Conservation (phyloP, 2,888 invertebrate species). For the Phyllotreta cruciferae region DNA sequence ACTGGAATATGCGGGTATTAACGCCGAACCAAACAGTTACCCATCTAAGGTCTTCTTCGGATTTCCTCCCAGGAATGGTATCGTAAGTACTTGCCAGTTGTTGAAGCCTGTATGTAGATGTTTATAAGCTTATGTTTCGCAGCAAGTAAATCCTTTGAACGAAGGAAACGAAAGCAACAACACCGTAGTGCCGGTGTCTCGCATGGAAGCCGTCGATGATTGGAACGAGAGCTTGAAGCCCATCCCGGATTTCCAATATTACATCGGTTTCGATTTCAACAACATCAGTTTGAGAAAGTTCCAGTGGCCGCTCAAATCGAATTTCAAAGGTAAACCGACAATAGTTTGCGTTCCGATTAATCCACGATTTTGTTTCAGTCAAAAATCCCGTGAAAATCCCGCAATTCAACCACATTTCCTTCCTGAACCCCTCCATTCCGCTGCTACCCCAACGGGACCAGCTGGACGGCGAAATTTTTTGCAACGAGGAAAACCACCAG, state of each 20-base stretch:
- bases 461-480: slow-evolving; percentile 71
- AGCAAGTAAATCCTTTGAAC: slow-evolving; percentile 85
- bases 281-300: slow-evolving; percentile 81
- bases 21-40: slow-evolving; percentile 53
- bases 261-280: slow-evolving; percentile 88
- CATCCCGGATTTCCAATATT: slow-evolving; percentile 81
- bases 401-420: slow-evolving; percentile 86
- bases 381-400: slow-evolving; percentile 70
- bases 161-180: slow-evolving; percentile 71
- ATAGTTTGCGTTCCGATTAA: slow-evolving; percentile 71
- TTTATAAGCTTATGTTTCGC: slow-evolving; percentile 40
- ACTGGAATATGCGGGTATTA: slow-evolving; percentile 69
- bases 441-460: slow-evolving; percentile 71
- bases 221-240: slow-evolving; percentile 68
- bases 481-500: slow-evolving; percentile 74
- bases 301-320: slow-evolving; percentile 66
- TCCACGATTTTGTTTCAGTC: slow-evolving; percentile 59
- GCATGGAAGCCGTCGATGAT: slow-evolving; percentile 67
- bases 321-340: too few species aligned
- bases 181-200: slow-evolving; percentile 66
- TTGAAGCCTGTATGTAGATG: neutral
- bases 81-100: slow-evolving; percentile 59
- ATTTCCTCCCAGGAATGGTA: slow-evolving; percentile 66
- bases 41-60: slow-evolving; percentile 70
- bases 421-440: slow-evolving; percentile 78